Evolutionary conservation across 2,888 invertebrate species (phyloP).

Genomic region (Drosophila buzzatii): DNA sequence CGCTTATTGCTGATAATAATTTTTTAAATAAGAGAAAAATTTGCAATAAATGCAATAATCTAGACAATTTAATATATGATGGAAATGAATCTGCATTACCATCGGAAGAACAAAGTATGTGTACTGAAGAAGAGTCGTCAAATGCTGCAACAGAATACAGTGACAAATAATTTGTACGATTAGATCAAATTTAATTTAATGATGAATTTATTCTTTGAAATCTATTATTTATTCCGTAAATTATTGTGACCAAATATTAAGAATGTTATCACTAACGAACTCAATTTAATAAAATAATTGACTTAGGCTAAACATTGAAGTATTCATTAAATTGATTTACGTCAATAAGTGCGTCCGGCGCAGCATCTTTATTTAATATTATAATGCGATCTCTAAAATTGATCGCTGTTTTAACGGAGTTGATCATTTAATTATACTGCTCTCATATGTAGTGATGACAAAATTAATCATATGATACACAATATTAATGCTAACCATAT

Average conservation of each 20-base stretch:
- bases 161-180: conserved; percentile 61
- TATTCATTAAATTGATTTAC: no score
- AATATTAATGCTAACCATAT: no score
- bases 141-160: conserved; percentile 82
- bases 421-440: no score
- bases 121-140: conserved; percentile 82
- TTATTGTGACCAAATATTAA: conserved; percentile 52
- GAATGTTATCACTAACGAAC: conserved; percentile 24
- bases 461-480: no score
- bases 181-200: neutral
- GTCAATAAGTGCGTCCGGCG: no score
- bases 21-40: conserved; percentile 81
- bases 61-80: conserved; percentile 69
- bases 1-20: conserved; percentile 82
- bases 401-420: no score
- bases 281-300: neutral
- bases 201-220: conserved; percentile 1
- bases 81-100: conserved; percentile 75
- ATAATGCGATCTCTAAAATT: no score
- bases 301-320: no score
- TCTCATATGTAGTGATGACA: no score
- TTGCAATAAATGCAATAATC: conserved; percentile 81
- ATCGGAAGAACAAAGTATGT: conserved; percentile 78
- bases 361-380: no score
- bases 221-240: neutral